Percentiles rank a stretch among this genome's conserved stretches.
phyloP scores from a whole-genome alignment of 2,888 invertebrate species.

The Eretmocerus hayati region DNA sequence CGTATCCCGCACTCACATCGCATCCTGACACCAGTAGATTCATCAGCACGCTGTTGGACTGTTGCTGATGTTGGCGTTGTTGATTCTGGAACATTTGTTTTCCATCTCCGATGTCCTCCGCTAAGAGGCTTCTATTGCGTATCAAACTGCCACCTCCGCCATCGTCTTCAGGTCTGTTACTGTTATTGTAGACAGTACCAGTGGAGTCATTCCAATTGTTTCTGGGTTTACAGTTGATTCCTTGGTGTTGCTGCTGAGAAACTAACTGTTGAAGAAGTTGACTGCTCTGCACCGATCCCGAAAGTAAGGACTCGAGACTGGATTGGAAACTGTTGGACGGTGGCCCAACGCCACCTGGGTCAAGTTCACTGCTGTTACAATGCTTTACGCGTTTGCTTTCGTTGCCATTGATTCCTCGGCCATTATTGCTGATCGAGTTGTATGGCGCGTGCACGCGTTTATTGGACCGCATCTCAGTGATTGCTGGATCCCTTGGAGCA shows the following conservation, averaged over 20 bases:
- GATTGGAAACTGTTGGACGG: slow-evolving; percentile 20
- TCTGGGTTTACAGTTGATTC: slow-evolving; percentile 11
- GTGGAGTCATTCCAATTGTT: slow-evolving; percentile 14
- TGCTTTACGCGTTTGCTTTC: slow-evolving; percentile 38
- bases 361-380: slow-evolving; percentile 17
- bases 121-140: slow-evolving; percentile 2
- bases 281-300: slow-evolving; percentile 28
- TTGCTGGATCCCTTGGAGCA: no score
- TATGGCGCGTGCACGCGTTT: slow-evolving; percentile 38
- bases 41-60: slow-evolving; percentile 79
- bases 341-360: background rate
- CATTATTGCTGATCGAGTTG: slow-evolving; percentile 16
- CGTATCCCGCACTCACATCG: slow-evolving; percentile 88
- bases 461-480: slow-evolving; percentile 25
- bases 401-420: slow-evolving; percentile 17
- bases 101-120: slow-evolving; percentile 4
- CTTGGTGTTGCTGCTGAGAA: slow-evolving; percentile 35
- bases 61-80: slow-evolving; percentile 49
- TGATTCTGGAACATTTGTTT: slow-evolving; percentile 19
- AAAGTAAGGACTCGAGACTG: slow-evolving; percentile 23
- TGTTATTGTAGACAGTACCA: slow-evolving; percentile 13
- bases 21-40: slow-evolving; percentile 93
- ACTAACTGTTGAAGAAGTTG: slow-evolving; percentile 58
- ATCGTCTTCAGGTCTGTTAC: background rate
- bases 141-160: background rate